Percentiles rank a stretch among this genome's conserved stretches.
Conservation (phyloP, 2,888 invertebrate species). For the Calameuta pallipes region DNA sequence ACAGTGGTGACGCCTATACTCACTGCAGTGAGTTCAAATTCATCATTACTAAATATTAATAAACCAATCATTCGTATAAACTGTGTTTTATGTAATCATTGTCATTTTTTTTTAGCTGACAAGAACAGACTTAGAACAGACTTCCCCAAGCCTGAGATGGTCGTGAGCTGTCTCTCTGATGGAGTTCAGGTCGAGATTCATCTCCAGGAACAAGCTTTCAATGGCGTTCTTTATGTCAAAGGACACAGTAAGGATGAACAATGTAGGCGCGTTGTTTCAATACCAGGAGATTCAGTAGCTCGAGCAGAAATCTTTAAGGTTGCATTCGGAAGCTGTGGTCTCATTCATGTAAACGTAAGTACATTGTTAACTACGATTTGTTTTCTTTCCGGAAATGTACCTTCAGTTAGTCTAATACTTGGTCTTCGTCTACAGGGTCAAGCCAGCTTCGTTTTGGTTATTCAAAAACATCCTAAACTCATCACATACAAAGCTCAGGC, state of each 20-base stretch:
- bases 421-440: constrained; percentile 73
- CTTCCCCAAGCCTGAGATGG: constrained; percentile 87
- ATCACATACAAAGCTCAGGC: constrained; percentile 95
- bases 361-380: not conserved
- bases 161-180: constrained; percentile 90
- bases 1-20: constrained; percentile 80
- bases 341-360: constrained; percentile 89
- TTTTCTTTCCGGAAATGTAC: not conserved
- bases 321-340: constrained; percentile 90
- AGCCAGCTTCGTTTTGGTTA: constrained; percentile 92
- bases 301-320: constrained; percentile 86
- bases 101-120: constrained; percentile 44
- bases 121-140: constrained; percentile 76
- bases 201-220: constrained; percentile 76
- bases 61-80: not conserved
- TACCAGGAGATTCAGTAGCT: constrained; percentile 75
- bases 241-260: constrained; percentile 94
- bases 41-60: not conserved
- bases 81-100: not conserved
- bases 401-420: constrained; percentile 10
- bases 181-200: constrained; percentile 89
- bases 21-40: constrained; percentile 74
- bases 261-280: constrained; percentile 84
- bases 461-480: constrained; percentile 96
- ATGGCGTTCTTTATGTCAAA: constrained; percentile 92